phyloP scores from a whole-genome alignment of 2,797 vertebrate genomes.

The Micrastur ruficollis region DNA sequence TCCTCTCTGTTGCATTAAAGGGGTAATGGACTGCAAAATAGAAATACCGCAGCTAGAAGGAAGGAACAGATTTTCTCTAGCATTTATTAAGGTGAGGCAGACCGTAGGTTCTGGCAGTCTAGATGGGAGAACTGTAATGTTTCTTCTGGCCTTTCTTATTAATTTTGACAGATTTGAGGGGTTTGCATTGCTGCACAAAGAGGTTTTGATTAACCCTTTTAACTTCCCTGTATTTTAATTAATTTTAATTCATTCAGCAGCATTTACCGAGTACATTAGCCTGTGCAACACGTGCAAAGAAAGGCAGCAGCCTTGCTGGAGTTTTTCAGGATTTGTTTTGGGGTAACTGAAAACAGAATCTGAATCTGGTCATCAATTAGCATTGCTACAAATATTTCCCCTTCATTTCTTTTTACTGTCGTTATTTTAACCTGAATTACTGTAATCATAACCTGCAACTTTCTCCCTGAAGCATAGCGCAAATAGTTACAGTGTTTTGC shows the following conservation, averaged over 20 bases:
- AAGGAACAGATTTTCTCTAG: neutral
- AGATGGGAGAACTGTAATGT: slow-evolving; percentile 9
- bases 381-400: neutral
- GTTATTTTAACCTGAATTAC: neutral
- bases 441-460: neutral
- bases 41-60: neutral
- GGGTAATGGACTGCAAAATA: neutral
- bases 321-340: neutral
- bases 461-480: neutral
- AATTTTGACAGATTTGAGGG: slow-evolving; percentile 64
- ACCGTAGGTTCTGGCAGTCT: slow-evolving; percentile 24
- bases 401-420: neutral
- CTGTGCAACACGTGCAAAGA: neutral
- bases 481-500: neutral
- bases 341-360: neutral
- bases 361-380: neutral
- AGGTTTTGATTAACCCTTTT: slow-evolving; percentile 35
- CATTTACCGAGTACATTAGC: neutral
- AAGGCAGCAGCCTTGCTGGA: neutral
- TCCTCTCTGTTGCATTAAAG: neutral
- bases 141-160: slow-evolving; percentile 60
- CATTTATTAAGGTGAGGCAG: neutral
- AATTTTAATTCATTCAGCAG: neutral
- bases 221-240: neutral
- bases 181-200: slow-evolving; percentile 50